These are phyloP conservation scores for Lampris megalopsis DNA, from an alignment of 2,113 vertebrate genomes.

Conservation along the genomic window DNA sequence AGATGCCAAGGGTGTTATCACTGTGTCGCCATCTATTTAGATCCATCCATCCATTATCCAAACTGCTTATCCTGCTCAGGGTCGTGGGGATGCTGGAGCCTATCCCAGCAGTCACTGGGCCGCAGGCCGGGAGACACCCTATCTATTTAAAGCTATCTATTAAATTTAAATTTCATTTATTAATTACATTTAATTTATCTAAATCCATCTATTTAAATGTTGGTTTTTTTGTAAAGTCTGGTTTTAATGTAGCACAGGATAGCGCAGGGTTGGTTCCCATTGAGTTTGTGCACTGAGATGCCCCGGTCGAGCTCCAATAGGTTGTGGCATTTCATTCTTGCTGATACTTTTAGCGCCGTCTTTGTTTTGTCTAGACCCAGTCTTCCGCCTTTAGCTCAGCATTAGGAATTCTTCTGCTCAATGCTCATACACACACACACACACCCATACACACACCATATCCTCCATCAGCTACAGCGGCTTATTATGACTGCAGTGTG, in stretches of 20 bases:
- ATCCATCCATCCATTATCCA: too few species aligned
- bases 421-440: neutral
- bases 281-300: slow-evolving; percentile 47
- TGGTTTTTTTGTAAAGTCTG: neutral
- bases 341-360: slow-evolving; percentile 47
- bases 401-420: slow-evolving; percentile 50
- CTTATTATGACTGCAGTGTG: slow-evolving; percentile 38
- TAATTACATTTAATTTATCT: too few species aligned
- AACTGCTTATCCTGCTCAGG: too few species aligned
- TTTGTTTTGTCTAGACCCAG: slow-evolving; percentile 66
- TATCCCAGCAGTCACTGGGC: too few species aligned
- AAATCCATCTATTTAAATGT: neutral
- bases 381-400: slow-evolving; percentile 51
- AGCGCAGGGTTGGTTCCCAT: neutral
- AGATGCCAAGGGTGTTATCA: too few species aligned
- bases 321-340: slow-evolving; percentile 11
- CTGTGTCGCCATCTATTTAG: too few species aligned
- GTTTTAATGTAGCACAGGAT: neutral
- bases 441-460: slow-evolving; percentile 17
- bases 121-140: too few species aligned
- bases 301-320: slow-evolving; percentile 12
- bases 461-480: slow-evolving; percentile 17
- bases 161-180: too few species aligned
- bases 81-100: too few species aligned
- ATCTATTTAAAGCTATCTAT: too few species aligned